A percentile compares a stretch with the other conserved stretches of the same genome.
phyloP scores from a whole-genome alignment of 2,888 invertebrate species.

The Electrophaes corylata region DNA sequence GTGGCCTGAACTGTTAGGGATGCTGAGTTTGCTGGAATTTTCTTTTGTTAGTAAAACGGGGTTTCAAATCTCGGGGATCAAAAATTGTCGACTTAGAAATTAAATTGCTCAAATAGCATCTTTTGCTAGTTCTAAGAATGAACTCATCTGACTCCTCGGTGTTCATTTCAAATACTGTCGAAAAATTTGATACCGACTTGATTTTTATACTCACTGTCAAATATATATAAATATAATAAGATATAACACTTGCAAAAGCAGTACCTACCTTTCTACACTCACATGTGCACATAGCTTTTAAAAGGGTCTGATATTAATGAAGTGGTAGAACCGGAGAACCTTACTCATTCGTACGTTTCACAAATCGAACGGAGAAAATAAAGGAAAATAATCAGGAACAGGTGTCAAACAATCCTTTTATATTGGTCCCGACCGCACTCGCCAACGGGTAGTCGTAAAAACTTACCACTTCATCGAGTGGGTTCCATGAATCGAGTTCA shows the following conservation, averaged over 20 bases:
- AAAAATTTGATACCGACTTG: background rate
- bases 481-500: conserved; percentile 69
- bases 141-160: background rate
- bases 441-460: conserved; percentile 77
- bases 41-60: conserved; percentile 13
- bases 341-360: conserved; percentile 27
- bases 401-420: conserved; percentile 75
- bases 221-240: too few relatives aligned
- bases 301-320: background rate
- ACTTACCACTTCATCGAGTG: conserved; percentile 82
- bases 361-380: conserved; percentile 35
- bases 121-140: background rate
- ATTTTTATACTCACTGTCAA: too few relatives aligned
- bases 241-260: background rate
- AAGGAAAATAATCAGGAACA: conserved; percentile 64
- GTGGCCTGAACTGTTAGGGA: conserved; percentile 7
- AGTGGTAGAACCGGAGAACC: conserved; percentile 21
- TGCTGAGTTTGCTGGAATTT: conserved; percentile 5
- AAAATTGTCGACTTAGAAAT: conserved; percentile 1
- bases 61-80: background rate
- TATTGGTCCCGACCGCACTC: conserved; percentile 70
- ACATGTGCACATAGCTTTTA: background rate
- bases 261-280: too few relatives aligned
- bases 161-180: background rate
- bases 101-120: background rate